These are phyloP conservation scores for Troilus luridus DNA, from an alignment of 2,888 invertebrate genomes.

Conservation along the genomic window DNA sequence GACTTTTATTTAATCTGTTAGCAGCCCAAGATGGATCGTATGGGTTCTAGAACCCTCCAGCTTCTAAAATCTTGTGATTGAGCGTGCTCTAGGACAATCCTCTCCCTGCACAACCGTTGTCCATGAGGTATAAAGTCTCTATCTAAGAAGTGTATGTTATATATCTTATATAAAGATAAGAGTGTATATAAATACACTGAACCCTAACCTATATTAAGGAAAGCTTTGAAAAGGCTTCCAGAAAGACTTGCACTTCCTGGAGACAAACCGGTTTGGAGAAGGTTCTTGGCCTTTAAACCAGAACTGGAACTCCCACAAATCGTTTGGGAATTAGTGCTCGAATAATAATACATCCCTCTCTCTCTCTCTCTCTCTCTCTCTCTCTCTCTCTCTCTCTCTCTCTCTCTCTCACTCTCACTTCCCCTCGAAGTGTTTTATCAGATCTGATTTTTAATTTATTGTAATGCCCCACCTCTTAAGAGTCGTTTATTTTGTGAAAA, in stretches of 20 bases:
- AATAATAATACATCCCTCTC: background rate
- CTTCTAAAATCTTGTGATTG: too few species aligned
- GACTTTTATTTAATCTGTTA: too few species aligned
- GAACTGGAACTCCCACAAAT: background rate
- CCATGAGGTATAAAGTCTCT: too few species aligned
- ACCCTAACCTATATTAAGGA: slow-evolving; percentile 34
- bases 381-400: background rate
- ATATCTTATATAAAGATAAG: too few species aligned
- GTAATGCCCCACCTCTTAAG: background rate
- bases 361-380: background rate
- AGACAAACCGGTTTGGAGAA: background rate
- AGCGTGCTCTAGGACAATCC: too few species aligned
- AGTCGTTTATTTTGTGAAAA: background rate
- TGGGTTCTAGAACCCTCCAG: too few species aligned
- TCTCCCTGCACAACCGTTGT: too few species aligned
- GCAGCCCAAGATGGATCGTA: too few species aligned
- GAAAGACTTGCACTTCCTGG: slow-evolving; percentile 39
- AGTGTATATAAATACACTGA: background rate
- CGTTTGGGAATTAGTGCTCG: slow-evolving; percentile 5
- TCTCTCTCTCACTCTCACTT: background rate
- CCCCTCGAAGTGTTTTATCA: background rate
- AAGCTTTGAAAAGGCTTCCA: background rate
- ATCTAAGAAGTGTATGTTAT: too few species aligned
- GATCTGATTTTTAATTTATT: background rate
- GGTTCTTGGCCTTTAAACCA: slow-evolving; percentile 29